Evolutionary conservation across 2,113 vertebrate genomes (phyloP).

Genomic region (Syngnathoides biaculeatus): DNA sequence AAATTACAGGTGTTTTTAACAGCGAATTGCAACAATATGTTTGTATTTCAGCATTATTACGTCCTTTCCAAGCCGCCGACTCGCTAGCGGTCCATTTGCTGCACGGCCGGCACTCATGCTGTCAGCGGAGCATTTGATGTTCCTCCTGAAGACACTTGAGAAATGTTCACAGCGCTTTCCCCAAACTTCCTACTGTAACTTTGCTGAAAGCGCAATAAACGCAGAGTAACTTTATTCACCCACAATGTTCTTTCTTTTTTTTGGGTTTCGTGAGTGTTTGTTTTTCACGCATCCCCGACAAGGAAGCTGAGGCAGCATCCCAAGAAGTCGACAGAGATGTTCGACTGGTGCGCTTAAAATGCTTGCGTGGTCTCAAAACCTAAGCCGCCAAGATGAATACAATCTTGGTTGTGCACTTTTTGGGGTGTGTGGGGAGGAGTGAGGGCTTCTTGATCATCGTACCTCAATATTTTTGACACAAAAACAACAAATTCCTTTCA

Average conservation of each 20-base stretch:
- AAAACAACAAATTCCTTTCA: neutral
- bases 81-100: neutral
- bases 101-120: neutral
- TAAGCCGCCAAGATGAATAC: constrained; percentile 7
- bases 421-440: no score
- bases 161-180: neutral
- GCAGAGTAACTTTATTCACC: neutral
- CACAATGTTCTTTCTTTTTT: neutral
- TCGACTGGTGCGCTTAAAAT: constrained; percentile 20
- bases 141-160: neutral
- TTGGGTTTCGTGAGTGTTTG: neutral
- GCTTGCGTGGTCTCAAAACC: constrained; percentile 24
- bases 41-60: neutral
- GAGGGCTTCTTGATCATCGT: neutral
- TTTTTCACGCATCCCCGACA: constrained; percentile 5
- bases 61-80: neutral
- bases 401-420: neutral
- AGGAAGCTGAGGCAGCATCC: constrained; percentile 37
- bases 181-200: neutral
- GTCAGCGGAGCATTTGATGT: neutral
- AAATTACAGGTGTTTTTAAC: neutral
- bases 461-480: neutral
- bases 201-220: constrained; percentile 3
- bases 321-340: constrained; percentile 19
- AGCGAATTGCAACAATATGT: neutral